Evolutionary conservation across 2,888 invertebrate species (phyloP), one percentile per base, ranked within the genome.

Genomic region (Teinopalpus imperialis): DNA sequence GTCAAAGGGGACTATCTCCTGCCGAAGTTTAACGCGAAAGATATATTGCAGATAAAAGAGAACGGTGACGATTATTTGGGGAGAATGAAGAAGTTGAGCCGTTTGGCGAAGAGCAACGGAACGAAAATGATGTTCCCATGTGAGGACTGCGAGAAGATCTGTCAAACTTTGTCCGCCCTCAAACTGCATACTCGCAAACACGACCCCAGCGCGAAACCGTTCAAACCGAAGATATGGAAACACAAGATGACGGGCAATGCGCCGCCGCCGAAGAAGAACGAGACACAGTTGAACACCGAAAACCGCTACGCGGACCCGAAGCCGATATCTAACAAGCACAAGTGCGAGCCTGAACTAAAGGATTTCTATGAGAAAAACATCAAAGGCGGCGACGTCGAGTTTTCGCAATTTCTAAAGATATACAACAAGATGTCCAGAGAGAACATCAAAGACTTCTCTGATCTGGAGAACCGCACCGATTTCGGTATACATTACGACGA

Each of bases 401-500:
- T 87, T 30, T 81, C 83, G 78, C 85, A 87, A 16, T 87, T 87
- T 50, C 36, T 85, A 7, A 85, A 85, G 42, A 82, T 85, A 1
- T 86, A 68, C 37, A 86, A 86, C 46, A 77, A 71, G 53, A 79
- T 87, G 70, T 57, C 67, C 0, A 50, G 67, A 1, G 83, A 85
- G 1, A 74, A 80, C 12, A 54, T 82, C 0, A 69, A 69, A 0
- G 74, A 78, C 56, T 81, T 82, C 18, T 45, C 68, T 2, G 81
- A 83, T 59, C 57, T 81, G 20, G 67, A 75, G 13, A 54, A 54
- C 0, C 63, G 68, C n/a, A 54, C 50, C 0, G 77, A 75, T 34
- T 85, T 75, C 42, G 85, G 83, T 1, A 57, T 74, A 4, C 78
- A 79, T 14, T 24, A 34, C 26, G 12, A 12, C 7, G 41, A 14